A percentile compares a stretch with the other conserved stretches of the same genome.
These are phyloP conservation scores for Lepus europaeus DNA, from an alignment of 2,113 vertebrate species.

Conservation along the genomic window DNA sequence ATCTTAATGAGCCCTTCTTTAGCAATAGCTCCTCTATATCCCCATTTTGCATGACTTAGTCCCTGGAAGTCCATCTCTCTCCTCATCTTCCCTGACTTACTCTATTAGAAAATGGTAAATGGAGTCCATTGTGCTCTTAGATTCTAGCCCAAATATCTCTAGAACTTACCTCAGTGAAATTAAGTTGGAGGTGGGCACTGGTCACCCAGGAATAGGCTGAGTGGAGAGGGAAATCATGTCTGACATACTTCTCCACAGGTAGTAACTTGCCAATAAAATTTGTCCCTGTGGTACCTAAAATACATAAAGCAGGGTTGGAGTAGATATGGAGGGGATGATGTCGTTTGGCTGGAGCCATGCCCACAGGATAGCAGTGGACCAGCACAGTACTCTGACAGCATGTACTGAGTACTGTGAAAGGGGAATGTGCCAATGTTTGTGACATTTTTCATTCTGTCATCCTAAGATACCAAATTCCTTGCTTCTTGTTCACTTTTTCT, in stretches of 20 bases:
- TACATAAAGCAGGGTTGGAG: background rate
- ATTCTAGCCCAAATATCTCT: background rate
- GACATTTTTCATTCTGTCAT: background rate
- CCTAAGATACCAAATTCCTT: background rate
- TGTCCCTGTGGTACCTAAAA: background rate
- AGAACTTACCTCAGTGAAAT: background rate
- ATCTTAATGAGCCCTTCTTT: background rate
- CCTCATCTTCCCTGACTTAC: background rate
- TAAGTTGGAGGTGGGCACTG: background rate
- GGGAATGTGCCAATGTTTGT: background rate
- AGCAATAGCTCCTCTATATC: no score
- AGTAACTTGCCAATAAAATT: background rate
- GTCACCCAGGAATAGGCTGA: background rate
- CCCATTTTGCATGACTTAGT: background rate
- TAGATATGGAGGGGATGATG: background rate
- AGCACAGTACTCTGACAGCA: background rate
- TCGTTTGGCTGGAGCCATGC: background rate
- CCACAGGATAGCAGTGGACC: no score
- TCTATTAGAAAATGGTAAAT: background rate
- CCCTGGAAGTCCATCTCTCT: background rate
- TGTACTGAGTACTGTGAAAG: background rate
- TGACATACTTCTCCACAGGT: background rate
- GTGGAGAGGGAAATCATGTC: background rate
- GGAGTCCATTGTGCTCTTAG: background rate
- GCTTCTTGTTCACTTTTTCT: background rate